These are phyloP conservation scores for Gryon sp. DNA, from an alignment of 1,140 invertebrate genomes.

Conservation along the genomic window DNA sequence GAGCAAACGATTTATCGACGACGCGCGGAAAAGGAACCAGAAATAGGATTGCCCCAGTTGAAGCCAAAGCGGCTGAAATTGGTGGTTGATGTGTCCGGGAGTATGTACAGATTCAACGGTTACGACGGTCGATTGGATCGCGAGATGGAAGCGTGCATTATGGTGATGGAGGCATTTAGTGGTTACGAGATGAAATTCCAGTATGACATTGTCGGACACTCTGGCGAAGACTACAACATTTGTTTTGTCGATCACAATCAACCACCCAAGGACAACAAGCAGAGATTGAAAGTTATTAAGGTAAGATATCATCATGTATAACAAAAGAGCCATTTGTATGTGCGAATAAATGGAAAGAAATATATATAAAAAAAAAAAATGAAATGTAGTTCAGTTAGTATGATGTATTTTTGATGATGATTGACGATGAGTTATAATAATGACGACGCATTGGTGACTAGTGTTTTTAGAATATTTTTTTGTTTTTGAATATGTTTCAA, in stretches of 20 bases:
- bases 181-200: slow-evolving; percentile 93
- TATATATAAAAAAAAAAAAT: slow-evolving; percentile 4
- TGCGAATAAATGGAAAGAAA: no score
- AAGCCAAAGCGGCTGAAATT: slow-evolving; percentile 94
- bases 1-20: slow-evolving; percentile 94
- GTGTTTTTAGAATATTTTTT: no score
- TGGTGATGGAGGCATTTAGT: slow-evolving; percentile 96
- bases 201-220: slow-evolving; percentile 97
- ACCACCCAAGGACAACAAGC: slow-evolving; percentile 92
- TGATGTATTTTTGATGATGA: no score
- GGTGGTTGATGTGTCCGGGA: slow-evolving; percentile 95
- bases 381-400: slow-evolving; percentile 4
- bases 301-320: no score
- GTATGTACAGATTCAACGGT: slow-evolving; percentile 97
- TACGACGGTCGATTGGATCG: slow-evolving; percentile 95
- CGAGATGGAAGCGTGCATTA: slow-evolving; percentile 93
- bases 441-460: no score
- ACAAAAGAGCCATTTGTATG: no score
- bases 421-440: no score
- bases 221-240: slow-evolving; percentile 91
- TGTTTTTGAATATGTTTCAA: no score
- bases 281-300: slow-evolving; percentile 88
- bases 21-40: slow-evolving; percentile 89
- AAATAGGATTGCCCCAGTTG: slow-evolving; percentile 89
- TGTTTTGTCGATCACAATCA: slow-evolving; percentile 86